Conservation (phyloP, 2,888 invertebrate genomes). For the Meliscaeva auricollis region DNA sequence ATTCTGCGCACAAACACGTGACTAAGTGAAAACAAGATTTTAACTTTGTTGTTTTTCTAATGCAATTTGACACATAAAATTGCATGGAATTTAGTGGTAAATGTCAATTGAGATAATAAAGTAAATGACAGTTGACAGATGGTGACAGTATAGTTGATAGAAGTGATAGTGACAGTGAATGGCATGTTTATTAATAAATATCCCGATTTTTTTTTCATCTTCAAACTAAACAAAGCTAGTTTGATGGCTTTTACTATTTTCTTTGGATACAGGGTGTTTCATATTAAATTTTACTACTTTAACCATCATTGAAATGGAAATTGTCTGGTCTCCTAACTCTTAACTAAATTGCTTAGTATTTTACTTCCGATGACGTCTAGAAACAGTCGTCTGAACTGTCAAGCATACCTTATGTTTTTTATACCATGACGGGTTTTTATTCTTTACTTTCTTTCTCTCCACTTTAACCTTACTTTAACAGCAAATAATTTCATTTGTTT, state of each 20-base stretch:
- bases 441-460: too few species aligned
- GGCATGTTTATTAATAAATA: conserved; percentile 13
- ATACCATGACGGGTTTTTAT: too few species aligned
- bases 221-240: not conserved
- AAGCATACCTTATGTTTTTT: too few species aligned
- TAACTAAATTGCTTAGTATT: too few species aligned
- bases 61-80: conserved; percentile 10
- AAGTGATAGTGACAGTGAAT: conserved; percentile 28
- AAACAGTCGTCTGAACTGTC: too few species aligned
- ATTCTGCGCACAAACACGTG: conserved; percentile 2
- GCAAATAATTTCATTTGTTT: too few species aligned
- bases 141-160: not conserved
- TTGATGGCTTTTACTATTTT: not conserved
- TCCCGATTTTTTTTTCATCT: not conserved
- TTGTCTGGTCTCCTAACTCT: too few species aligned
- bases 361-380: too few species aligned
- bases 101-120: conserved; percentile 23
- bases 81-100: conserved; percentile 1
- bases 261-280: not conserved
- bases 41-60: not conserved
- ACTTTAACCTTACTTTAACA: too few species aligned
- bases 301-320: too few species aligned
- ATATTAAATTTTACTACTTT: not conserved
- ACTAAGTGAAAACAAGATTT: conserved; percentile 9
- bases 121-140: conserved; percentile 16